These are phyloP conservation scores for Catocala fraxini DNA, from an alignment of 2,888 invertebrate species.

Conservation along the genomic window DNA sequence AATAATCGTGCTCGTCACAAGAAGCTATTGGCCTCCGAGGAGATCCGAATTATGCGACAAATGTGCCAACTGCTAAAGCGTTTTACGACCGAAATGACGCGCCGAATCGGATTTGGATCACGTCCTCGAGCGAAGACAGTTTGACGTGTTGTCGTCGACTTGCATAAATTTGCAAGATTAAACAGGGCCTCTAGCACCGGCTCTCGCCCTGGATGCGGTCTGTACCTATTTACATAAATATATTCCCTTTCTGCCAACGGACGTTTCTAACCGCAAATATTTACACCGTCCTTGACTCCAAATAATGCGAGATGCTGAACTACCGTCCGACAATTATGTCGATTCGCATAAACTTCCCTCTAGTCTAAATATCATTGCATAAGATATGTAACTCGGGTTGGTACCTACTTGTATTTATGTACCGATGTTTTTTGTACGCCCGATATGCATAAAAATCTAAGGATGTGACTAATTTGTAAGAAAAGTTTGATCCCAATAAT, in stretches of 20 bases:
- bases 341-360: background rate
- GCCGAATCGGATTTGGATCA: slow-evolving; percentile 84
- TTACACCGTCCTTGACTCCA: slow-evolving; percentile 43
- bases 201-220: slow-evolving; percentile 64
- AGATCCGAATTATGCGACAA: slow-evolving; percentile 78
- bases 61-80: slow-evolving; percentile 82
- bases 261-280: slow-evolving; percentile 53
- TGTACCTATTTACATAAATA: slow-evolving; percentile 78
- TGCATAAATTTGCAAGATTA: slow-evolving; percentile 87
- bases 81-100: slow-evolving; percentile 82
- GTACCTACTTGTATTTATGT: no score
- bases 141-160: slow-evolving; percentile 83
- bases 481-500: no score
- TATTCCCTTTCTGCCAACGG: slow-evolving; percentile 64
- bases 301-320: slow-evolving; percentile 5
- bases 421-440: no score
- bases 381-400: no score
- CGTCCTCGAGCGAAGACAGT: slow-evolving; percentile 81
- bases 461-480: no score
- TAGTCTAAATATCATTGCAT: no score
- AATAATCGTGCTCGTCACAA: slow-evolving; percentile 64
- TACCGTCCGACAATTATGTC: background rate
- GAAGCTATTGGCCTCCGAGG: slow-evolving; percentile 70
- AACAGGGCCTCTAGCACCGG: slow-evolving; percentile 65
- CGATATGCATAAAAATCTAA: no score